phyloP scores from a whole-genome alignment of 2,797 vertebrate genomes.

The Dendrocincla tyrannina region DNA sequence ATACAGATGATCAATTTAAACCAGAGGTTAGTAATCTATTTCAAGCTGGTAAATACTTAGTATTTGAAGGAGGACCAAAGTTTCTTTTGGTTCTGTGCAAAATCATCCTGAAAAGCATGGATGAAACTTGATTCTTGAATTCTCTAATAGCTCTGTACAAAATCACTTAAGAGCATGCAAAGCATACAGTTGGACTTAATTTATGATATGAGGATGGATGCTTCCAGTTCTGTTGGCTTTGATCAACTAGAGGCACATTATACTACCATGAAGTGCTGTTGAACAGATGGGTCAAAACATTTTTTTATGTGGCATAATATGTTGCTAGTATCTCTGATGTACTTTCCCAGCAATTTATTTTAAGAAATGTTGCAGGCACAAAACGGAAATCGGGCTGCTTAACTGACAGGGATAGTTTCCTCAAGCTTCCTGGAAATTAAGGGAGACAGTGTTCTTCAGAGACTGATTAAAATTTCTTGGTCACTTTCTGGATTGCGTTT shows the following conservation, averaged over 20 bases:
- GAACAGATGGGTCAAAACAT: constrained; percentile 15
- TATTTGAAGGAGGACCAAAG: neutral
- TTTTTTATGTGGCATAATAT: neutral
- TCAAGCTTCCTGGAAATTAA: neutral
- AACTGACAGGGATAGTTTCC: neutral
- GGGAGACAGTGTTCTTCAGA: neutral
- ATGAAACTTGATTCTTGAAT: neutral
- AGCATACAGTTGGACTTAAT: neutral
- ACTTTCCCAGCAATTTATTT: neutral
- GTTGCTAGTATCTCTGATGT: neutral
- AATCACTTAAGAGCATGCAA: neutral
- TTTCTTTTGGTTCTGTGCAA: neutral
- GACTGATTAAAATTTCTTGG: neutral
- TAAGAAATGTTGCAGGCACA: neutral
- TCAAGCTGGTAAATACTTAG: neutral
- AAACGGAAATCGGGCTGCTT: neutral
- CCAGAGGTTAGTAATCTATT: neutral
- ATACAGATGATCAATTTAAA: neutral
- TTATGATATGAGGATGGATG: neutral
- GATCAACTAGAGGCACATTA: neutral
- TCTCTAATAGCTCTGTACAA: neutral
- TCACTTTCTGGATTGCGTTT: neutral
- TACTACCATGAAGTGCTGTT: neutral
- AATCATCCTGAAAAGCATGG: neutral
- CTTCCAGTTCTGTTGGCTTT: neutral